These are phyloP conservation scores for Tachuris rubrigastra DNA, from an alignment of 2,113 vertebrate genomes.

Conservation along the genomic window DNA sequence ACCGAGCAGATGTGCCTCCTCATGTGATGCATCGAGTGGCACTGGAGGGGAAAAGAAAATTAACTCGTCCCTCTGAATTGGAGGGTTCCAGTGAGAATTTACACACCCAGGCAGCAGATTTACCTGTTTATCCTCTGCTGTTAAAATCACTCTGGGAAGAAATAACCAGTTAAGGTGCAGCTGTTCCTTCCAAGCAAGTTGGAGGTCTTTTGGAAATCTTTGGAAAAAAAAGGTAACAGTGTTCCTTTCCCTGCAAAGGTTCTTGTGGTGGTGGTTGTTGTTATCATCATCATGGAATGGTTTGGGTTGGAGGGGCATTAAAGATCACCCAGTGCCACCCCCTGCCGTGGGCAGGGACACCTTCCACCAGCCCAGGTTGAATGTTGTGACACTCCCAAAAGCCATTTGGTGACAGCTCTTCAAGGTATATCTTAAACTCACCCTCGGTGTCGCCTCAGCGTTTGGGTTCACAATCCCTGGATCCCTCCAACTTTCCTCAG, in stretches of 20 bases:
- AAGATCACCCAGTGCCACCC: not conserved
- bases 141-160: not conserved
- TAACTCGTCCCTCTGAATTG: not conserved
- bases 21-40: not conserved
- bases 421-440: not conserved
- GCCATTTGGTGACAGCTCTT: not conserved
- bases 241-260: not conserved
- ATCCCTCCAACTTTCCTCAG: not conserved
- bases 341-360: not conserved
- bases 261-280: not conserved
- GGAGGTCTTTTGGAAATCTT: not conserved
- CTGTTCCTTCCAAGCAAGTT: not conserved
- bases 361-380: rapidly evolving
- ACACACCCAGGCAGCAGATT: not conserved
- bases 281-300: not conserved
- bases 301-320: not conserved
- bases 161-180: not conserved
- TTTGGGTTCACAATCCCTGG: not conserved
- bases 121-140: not conserved
- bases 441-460: not conserved
- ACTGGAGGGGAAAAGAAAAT: not conserved
- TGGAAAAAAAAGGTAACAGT: not conserved
- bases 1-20: conserved; percentile 55
- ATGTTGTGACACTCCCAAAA: not conserved
- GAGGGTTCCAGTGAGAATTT: not conserved